Conservation (phyloP, 2,113 vertebrate genomes). For the Taxidea taxus region DNA sequence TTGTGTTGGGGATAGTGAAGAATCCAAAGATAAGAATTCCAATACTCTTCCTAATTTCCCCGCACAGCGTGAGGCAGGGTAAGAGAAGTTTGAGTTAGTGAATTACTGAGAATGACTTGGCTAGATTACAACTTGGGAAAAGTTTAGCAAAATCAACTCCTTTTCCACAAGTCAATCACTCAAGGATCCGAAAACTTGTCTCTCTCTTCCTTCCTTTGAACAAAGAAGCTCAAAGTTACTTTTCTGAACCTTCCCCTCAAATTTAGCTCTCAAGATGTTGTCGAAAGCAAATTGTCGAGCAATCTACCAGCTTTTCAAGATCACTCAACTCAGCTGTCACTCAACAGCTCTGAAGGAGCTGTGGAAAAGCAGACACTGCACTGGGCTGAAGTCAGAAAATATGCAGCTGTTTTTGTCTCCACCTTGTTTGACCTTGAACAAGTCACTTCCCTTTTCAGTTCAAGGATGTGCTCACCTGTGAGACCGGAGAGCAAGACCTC, state of each 20-base stretch:
- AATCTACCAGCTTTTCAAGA: conserved; percentile 44
- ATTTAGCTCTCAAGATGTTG: conserved; percentile 54
- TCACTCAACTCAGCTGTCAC: conserved; percentile 57
- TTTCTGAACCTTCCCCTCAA: conserved; percentile 46
- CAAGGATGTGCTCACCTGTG: neutral
- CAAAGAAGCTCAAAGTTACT: conserved; percentile 60
- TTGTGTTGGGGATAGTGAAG: neutral
- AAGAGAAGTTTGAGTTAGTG: neutral
- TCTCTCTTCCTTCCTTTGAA: conserved; percentile 47
- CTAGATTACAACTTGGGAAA: conserved; percentile 46
- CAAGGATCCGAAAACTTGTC: conserved; percentile 31
- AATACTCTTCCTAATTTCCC: neutral
- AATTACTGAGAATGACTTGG: neutral
- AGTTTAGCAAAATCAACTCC: conserved; percentile 49
- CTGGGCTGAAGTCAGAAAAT: conserved; percentile 14
- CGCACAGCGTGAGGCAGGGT: neutral
- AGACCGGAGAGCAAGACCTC: neutral
- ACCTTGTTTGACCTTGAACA: conserved; percentile 49
- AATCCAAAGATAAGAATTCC: neutral
- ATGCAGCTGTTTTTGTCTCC: neutral
- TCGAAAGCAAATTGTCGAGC: conserved; percentile 53
- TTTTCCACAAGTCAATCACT: conserved; percentile 41
- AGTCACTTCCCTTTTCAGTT: neutral
- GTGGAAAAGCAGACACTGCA: neutral
- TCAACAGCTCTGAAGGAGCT: conserved; percentile 46